phyloP scores from a whole-genome alignment of 1,140 invertebrate species.

The Anagrus nilaparvatae region DNA sequence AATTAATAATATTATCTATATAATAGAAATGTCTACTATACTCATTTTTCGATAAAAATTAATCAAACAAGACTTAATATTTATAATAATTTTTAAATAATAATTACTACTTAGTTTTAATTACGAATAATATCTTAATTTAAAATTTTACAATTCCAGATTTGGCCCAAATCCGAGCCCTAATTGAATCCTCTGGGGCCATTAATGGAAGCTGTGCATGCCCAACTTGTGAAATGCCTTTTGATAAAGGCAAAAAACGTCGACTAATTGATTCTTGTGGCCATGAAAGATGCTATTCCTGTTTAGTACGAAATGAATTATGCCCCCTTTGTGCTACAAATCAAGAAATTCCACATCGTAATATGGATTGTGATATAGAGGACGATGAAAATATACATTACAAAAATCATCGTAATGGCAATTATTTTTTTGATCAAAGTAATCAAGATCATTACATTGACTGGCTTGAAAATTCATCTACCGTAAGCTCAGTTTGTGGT shows the following conservation, averaged over 20 bases:
- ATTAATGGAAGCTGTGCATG: constrained; percentile 53
- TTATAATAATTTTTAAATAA: too few relatives aligned
- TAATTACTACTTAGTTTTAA: too few relatives aligned
- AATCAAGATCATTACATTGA: constrained; percentile 24
- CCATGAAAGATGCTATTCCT: constrained; percentile 87
- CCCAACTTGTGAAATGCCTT: constrained; percentile 81
- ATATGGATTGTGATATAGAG: constrained; percentile 19
- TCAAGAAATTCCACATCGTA: constrained; percentile 16
- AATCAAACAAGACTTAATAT: too few relatives aligned
- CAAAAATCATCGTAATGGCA: constrained; percentile 11
- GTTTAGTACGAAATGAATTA: constrained; percentile 81
- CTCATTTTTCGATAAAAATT: too few relatives aligned
- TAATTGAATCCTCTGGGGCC: constrained; percentile 54
- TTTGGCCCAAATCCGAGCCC: constrained; percentile 58
- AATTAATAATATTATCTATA: too few relatives aligned
- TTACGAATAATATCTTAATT: too few relatives aligned
- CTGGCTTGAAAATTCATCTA: constrained; percentile 35
- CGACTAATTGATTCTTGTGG: constrained; percentile 88
- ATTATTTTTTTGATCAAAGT: constrained; percentile 19
- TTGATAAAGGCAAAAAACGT: constrained; percentile 90
- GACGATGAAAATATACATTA: constrained; percentile 20
- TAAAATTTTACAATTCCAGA: too few relatives aligned
- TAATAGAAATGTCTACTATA: too few relatives aligned
- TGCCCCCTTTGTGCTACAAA: constrained; percentile 69
- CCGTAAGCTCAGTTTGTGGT: constrained; percentile 36